phyloP scores from a whole-genome alignment of 2,797 vertebrate species.

The Anolis apletophallus region DNA sequence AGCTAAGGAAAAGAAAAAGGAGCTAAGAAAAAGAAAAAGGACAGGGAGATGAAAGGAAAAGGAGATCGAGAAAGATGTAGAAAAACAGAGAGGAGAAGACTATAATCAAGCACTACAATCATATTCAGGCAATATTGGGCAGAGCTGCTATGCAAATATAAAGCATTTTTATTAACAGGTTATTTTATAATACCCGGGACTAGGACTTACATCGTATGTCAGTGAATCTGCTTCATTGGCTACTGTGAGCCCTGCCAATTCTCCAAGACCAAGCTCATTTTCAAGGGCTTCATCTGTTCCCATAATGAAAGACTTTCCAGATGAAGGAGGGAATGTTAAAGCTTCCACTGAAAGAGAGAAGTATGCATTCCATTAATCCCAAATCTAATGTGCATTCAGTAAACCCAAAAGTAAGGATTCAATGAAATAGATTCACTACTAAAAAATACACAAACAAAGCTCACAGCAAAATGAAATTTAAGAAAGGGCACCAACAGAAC shows the following conservation, averaged over 20 bases:
- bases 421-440: not conserved
- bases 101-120: not conserved
- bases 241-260: conserved; percentile 96
- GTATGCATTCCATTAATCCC: conserved; percentile 20
- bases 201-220: conserved; percentile 91
- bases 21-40: not conserved
- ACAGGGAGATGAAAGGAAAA: not conserved
- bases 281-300: conserved; percentile 94
- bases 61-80: not conserved
- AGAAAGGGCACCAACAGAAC: not conserved
- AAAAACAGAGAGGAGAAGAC: not conserved
- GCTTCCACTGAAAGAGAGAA: conserved; percentile 87
- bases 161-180: too few species aligned
- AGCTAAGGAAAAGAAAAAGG: not conserved
- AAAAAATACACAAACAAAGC: not conserved
- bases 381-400: not conserved
- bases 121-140: not conserved
- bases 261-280: conserved; percentile 93
- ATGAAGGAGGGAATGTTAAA: conserved; percentile 94
- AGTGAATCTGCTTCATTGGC: conserved; percentile 97
- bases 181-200: not conserved
- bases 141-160: not conserved
- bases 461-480: not conserved
- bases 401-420: conserved; percentile 14
- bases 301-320: conserved; percentile 97